Evolutionary conservation across 2,888 invertebrate species (phyloP).

Genomic region (Lycaena phlaeas): DNA sequence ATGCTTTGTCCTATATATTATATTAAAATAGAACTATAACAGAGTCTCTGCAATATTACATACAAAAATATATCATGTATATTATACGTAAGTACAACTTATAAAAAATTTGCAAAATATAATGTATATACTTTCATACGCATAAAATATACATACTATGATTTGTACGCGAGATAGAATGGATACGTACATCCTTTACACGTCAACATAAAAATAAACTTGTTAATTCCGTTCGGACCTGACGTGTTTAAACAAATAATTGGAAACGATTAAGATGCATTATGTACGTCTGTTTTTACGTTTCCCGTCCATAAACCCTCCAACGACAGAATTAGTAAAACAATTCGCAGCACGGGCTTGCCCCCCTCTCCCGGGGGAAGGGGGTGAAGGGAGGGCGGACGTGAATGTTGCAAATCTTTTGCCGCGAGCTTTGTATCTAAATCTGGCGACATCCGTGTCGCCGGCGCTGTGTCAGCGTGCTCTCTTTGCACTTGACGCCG

Average conservation of each 20-base stretch:
- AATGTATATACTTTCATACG: too few relatives aligned
- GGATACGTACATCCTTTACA: neutral
- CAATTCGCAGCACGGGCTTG: slow-evolving; percentile 35
- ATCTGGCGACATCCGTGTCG: slow-evolving; percentile 54
- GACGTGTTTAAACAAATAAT: neutral
- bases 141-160: too few relatives aligned
- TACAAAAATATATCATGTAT: too few relatives aligned
- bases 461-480: slow-evolving; percentile 20
- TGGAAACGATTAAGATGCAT: slow-evolving; percentile 1
- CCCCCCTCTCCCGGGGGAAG: neutral
- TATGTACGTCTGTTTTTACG: neutral
- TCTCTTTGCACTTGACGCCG: slow-evolving; percentile 15
- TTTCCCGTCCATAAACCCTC: slow-evolving; percentile 23
- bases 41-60: too few relatives aligned
- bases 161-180: too few relatives aligned
- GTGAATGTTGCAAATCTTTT: slow-evolving; percentile 25
- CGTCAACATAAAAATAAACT: neutral
- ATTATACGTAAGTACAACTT: too few relatives aligned
- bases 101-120: too few relatives aligned
- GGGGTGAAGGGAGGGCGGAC: slow-evolving; percentile 21
- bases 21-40: too few relatives aligned
- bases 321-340: slow-evolving; percentile 41
- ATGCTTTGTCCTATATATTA: too few relatives aligned
- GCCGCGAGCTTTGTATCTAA: slow-evolving; percentile 33
- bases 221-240: neutral